Conservation (phyloP, 2,113 vertebrate species). For the Crotalus horridus region DNA sequence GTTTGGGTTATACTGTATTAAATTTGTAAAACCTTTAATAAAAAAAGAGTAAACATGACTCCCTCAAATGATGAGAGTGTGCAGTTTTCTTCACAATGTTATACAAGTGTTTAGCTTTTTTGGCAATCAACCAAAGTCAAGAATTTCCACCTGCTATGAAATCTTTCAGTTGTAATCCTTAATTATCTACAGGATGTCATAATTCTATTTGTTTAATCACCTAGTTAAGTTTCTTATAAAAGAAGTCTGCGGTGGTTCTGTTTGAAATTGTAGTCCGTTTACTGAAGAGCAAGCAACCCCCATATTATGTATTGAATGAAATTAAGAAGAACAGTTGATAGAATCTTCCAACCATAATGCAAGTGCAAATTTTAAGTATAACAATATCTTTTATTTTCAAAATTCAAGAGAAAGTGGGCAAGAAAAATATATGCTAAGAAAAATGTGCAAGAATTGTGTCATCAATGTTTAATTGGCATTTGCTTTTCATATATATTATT, state of each 20-base stretch:
- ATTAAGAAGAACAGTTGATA: background rate
- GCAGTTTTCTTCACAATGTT: background rate
- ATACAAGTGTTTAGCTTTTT: background rate
- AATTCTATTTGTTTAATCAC: background rate
- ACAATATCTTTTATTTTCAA: background rate
- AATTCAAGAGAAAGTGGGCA: background rate
- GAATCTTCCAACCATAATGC: background rate
- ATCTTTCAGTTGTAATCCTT: background rate
- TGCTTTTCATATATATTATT: background rate
- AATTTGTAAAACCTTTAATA: too few relatives aligned
- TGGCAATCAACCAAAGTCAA: background rate
- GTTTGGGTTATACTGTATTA: too few relatives aligned
- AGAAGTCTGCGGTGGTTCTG: background rate
- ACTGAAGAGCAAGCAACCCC: background rate
- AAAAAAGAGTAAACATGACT: background rate
- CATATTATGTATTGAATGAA: background rate
- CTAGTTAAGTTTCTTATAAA: background rate
- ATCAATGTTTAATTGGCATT: background rate
- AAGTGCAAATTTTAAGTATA: background rate
- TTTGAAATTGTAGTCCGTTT: background rate
- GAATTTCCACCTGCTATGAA: background rate
- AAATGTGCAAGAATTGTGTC: background rate
- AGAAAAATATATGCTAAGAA: background rate
- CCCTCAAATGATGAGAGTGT: background rate
- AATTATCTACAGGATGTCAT: background rate